These are phyloP conservation scores for Drosophila melanosoma DNA, from an alignment of 2,888 invertebrate genomes.

Conservation along the genomic window DNA sequence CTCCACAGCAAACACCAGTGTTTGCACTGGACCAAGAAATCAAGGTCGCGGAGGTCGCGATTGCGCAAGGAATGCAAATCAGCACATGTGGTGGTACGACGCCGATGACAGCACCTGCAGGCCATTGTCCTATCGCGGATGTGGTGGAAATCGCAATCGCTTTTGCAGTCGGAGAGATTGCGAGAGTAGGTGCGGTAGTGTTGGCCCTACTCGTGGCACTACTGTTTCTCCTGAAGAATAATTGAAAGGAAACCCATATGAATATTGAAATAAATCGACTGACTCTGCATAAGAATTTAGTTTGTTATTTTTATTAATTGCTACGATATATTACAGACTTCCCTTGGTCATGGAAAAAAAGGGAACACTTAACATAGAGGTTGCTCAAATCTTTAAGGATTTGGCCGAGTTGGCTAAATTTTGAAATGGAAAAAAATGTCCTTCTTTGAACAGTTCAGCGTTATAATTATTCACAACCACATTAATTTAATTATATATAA, in stretches of 20 bases:
- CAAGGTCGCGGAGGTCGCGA: not conserved
- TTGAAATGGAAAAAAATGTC: too few species aligned
- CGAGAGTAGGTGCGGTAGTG: not conserved
- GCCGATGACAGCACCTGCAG: not conserved
- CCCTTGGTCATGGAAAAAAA: too few species aligned
- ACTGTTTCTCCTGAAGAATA: too few species aligned
- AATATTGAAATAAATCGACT: not conserved
- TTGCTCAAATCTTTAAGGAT: too few species aligned
- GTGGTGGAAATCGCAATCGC: constrained; percentile 26
- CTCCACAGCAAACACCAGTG: not conserved
- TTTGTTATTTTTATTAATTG: not conserved
- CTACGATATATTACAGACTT: too few species aligned
- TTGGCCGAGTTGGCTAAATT: too few species aligned
- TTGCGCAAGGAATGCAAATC: not conserved
- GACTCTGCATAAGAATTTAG: not conserved
- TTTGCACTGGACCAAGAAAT: not conserved
- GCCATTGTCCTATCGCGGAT: constrained; percentile 12
- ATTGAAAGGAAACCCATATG: not conserved
- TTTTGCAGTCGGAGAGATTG: constrained; percentile 3
- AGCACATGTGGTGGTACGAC: constrained; percentile 16
- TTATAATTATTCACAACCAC: too few species aligned
- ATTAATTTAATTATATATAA: too few species aligned
- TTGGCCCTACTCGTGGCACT: too few species aligned
- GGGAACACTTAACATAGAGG: too few species aligned
- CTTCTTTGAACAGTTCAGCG: too few species aligned